These are phyloP conservation scores for Glaucidium brasilianum DNA, from an alignment of 2,113 vertebrate species.

Conservation along the genomic window DNA sequence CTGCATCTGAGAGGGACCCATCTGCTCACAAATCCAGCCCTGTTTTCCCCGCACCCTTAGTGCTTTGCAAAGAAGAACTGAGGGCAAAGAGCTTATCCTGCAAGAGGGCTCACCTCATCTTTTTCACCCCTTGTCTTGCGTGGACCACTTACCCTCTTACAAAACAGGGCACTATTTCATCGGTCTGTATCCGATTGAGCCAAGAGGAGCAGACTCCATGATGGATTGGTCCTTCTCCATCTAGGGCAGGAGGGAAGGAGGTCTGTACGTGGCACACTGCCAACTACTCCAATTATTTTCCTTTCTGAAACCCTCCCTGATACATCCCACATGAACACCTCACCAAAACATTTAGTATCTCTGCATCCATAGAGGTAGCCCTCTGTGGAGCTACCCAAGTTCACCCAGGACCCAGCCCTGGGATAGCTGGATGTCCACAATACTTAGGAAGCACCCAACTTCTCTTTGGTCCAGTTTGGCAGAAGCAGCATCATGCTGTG, in stretches of 20 bases:
- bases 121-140: background rate
- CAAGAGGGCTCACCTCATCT: background rate
- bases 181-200: conserved; percentile 90
- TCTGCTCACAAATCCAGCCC: background rate
- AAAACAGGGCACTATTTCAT: conserved; percentile 93
- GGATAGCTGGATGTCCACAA: background rate
- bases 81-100: background rate
- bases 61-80: background rate
- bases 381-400: background rate
- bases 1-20: background rate
- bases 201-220: conserved; percentile 97
- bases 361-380: background rate
- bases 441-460: background rate
- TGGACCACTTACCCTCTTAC: conserved; percentile 85
- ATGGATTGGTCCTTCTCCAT: conserved; percentile 89
- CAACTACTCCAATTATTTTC: background rate
- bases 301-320: background rate
- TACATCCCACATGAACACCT: background rate
- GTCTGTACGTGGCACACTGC: background rate
- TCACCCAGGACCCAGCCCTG: background rate
- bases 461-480: background rate
- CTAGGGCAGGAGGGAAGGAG: conserved; percentile 65
- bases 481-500: background rate
- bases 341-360: background rate
- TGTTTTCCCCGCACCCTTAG: background rate